Evolutionary conservation across 1,140 invertebrate genomes (phyloP), one percentile per base, ranked within the genome.

Genomic region (Hydropsyche tenuis): DNA sequence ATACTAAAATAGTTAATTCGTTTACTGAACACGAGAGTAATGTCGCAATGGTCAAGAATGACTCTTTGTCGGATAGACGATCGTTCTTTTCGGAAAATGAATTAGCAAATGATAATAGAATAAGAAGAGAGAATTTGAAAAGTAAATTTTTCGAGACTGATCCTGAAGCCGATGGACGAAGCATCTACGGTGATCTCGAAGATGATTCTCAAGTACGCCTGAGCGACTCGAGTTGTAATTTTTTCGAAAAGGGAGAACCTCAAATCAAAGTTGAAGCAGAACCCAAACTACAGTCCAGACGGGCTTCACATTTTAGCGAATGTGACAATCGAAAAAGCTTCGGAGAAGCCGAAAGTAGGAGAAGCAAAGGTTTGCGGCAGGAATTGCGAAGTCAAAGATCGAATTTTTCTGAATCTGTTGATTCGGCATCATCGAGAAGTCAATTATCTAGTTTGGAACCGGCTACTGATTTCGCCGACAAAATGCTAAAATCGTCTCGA

Each of bases 401-500:
- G 1, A 68, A 65, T 27, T 77, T 77, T 51, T 74, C 75, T 1
- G 75, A 77, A 63, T 74, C 75, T 16, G 30, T 74, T n/a, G 75
- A 77, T 56, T 73, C 75, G 22, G 75, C 62, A 5, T 75, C 76
- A 3, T 77, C 76, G 9, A 46, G 76, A 4, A 74, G 75, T 46
- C 75, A 73, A 30, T 37, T 77, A 22, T 68, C 69, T 9, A 75
- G 72, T 63, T 56, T 63, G n/a, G 68, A 70, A 56, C 51, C 72
- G 11, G 51, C 62, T 27, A 70, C 60, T 14, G 76, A 77, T 56
- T 77, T 74, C 56, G 76, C 76, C 0, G 76, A 77, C 7, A 77
- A 77, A 37, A 77, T 77, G 76, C 22, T 77, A 25, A 74, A 75
- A 25, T 77, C 76, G n/a, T 77, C 76, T 6, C 66, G 76, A 53